phyloP scores from a whole-genome alignment of 2,888 invertebrate species.

The Caradrina clavipalpis region DNA sequence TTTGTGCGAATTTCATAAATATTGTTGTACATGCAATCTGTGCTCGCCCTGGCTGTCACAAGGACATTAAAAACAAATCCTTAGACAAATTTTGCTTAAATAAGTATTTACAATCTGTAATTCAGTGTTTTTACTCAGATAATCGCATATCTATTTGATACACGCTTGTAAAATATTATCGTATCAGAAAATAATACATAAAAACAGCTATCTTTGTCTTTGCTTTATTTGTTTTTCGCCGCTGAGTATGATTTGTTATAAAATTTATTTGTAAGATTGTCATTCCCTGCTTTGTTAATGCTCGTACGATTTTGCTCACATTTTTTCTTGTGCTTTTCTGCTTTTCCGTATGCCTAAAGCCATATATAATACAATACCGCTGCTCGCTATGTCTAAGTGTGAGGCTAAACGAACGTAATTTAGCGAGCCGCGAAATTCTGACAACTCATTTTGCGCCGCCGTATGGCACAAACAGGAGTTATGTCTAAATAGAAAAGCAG shows the following conservation, averaged over 20 bases:
- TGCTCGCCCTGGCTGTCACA: constrained; percentile 2
- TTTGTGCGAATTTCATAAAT: constrained; percentile 40
- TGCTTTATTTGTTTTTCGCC: constrained; percentile 28
- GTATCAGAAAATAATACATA: constrained; percentile 15
- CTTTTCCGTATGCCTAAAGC: background rate
- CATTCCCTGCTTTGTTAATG: background rate
- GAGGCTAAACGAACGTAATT: too few species aligned
- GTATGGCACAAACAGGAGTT: too few species aligned
- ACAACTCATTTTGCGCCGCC: too few species aligned
- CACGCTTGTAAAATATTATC: constrained; percentile 10
- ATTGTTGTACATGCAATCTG: constrained; percentile 5
- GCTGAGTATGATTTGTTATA: background rate
- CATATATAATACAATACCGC: background rate
- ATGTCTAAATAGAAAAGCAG: too few species aligned
- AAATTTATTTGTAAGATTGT: background rate
- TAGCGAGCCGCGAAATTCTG: too few species aligned
- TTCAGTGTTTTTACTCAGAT: constrained; percentile 21
- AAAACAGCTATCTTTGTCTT: constrained; percentile 1
- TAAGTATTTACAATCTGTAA: constrained; percentile 7
- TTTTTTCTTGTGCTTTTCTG: background rate
- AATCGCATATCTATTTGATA: constrained; percentile 4
- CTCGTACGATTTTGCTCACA: background rate
- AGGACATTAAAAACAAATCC: constrained; percentile 9
- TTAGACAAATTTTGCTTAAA: constrained; percentile 6
- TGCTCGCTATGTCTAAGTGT: background rate